These are phyloP conservation scores for Philaethria dido DNA, from an alignment of 2,888 invertebrate genomes.

Conservation along the genomic window DNA sequence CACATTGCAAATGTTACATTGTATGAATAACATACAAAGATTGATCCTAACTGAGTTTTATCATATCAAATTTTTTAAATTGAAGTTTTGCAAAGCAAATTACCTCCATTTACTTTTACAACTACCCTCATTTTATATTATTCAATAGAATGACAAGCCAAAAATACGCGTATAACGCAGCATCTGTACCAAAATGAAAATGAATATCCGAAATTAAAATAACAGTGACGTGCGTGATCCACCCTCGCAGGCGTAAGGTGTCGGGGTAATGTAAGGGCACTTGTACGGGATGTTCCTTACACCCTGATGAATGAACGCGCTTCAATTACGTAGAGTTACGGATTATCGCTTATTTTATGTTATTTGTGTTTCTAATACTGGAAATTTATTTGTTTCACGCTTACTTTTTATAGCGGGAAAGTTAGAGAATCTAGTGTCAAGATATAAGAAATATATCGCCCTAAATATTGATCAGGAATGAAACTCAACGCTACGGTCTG, in stretches of 20 bases:
- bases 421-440: no score
- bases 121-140: background rate
- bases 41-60: background rate
- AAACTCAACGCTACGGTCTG: no score
- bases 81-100: background rate
- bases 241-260: conserved; percentile 20
- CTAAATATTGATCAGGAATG: no score
- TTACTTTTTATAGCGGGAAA: background rate
- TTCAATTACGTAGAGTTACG: conserved; percentile 12
- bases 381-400: background rate
- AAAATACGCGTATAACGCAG: conserved; percentile 15
- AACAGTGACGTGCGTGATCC: conserved; percentile 26
- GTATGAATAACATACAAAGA: no score
- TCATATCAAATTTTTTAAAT: background rate
- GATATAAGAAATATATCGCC: no score
- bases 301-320: conserved; percentile 25
- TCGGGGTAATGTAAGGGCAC: conserved; percentile 26
- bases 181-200: conserved; percentile 32
- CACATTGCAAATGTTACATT: no score
- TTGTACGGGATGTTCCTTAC: conserved; percentile 22
- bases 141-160: conserved; percentile 3
- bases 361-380: background rate
- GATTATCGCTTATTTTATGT: background rate
- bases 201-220: conserved; percentile 29
- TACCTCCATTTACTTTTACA: background rate